Conservation (phyloP, 2,888 invertebrate species). For the Acanthococcus lagerstroemiae region DNA sequence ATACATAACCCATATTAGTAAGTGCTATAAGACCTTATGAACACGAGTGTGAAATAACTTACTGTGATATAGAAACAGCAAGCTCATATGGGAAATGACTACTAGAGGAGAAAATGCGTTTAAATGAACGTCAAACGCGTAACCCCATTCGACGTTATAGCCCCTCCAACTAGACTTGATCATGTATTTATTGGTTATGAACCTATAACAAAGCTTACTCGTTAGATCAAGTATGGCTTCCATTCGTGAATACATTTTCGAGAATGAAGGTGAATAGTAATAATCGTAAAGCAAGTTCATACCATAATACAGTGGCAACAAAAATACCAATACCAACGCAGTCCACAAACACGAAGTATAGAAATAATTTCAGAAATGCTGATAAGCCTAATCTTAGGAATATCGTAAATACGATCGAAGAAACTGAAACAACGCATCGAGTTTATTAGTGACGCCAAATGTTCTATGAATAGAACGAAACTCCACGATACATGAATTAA, state of each 20-base stretch:
- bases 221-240: not conserved
- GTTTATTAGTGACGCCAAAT: too few relatives aligned
- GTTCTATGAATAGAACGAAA: conserved; percentile 9
- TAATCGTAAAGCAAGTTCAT: conserved; percentile 40
- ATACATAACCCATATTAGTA: not conserved
- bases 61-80: conserved; percentile 79
- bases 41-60: conserved; percentile 41
- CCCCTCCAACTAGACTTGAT: conserved; percentile 53
- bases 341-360: conserved; percentile 89
- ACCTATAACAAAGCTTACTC: conserved; percentile 20
- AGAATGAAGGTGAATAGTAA: not conserved
- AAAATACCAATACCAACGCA: conserved; percentile 80
- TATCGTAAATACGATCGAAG: conserved; percentile 79
- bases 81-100: conserved; percentile 83
- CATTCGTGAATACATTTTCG: not conserved
- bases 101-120: conserved; percentile 98
- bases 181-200: conserved; percentile 64
- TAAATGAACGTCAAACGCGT: conserved; percentile 95
- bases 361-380: conserved; percentile 68
- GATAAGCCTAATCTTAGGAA: conserved; percentile 59
- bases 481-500: conserved; percentile 5
- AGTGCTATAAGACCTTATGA: too few relatives aligned
- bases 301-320: conserved; percentile 84
- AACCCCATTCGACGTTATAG: conserved; percentile 94
- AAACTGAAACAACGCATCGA: conserved; percentile 62